Conservation (phyloP, 2,888 invertebrate genomes). For the Campoplex capitator region DNA sequence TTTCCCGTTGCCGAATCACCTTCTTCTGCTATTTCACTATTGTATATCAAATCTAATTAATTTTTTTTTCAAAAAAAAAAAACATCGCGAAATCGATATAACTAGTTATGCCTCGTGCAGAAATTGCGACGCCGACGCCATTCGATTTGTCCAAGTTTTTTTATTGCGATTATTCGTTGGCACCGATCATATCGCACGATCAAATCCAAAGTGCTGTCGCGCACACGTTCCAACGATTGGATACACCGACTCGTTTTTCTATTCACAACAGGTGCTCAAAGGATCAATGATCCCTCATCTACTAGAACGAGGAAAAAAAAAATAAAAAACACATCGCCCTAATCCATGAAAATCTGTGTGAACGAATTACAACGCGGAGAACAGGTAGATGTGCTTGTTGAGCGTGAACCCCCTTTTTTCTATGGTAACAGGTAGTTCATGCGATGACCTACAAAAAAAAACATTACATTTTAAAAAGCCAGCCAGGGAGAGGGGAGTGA, state of each 20-base stretch:
- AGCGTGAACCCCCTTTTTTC: constrained; percentile 57
- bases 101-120: no score
- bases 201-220: no score
- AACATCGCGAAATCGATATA: no score
- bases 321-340: constrained; percentile 27
- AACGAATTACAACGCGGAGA: constrained; percentile 52
- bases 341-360: constrained; percentile 67
- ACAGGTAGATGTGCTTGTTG: constrained; percentile 45
- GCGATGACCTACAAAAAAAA: constrained; percentile 44
- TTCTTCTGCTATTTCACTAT: no score
- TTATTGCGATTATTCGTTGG: no score
- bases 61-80: no score
- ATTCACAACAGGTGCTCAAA: constrained; percentile 50
- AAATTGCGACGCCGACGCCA: no score
- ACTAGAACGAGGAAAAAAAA: constrained; percentile 27
- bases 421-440: constrained; percentile 62
- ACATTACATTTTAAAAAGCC: neutral
- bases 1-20: neutral
- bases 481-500: neutral
- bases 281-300: constrained; percentile 48
- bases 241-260: neutral
- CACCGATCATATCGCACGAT: no score
- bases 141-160: no score
- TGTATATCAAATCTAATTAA: no score
- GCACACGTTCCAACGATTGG: neutral